A percentile compares a stretch with the other conserved stretches of the same genome.
Evolutionary conservation across 1,140 invertebrate species (phyloP).

Genomic region (Stegodyphus dumicola): DNA sequence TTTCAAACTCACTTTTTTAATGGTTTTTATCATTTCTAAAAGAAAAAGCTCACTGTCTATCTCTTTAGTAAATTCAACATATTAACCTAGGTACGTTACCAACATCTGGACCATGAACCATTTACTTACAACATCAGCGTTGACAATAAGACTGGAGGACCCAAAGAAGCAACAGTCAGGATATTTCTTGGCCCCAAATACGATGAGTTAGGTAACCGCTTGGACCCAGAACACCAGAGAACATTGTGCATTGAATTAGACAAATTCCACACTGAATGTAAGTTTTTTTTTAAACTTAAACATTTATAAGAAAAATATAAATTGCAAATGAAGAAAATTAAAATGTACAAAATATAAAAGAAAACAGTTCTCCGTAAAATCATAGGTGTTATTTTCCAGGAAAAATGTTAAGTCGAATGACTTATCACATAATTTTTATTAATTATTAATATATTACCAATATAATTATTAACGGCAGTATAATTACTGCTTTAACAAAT

Average conservation of each 20-base stretch:
- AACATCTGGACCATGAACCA: conserved; percentile 62
- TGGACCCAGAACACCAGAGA: conserved; percentile 55
- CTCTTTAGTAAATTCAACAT: not conserved
- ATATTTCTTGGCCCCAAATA: conserved; percentile 54
- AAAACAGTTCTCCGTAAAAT: no score
- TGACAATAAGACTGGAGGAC: conserved; percentile 72
- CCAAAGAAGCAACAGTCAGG: conserved; percentile 59
- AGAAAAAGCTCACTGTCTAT: not conserved
- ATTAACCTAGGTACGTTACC: conserved; percentile 52
- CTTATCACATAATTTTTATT: no score
- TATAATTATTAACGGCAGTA: no score
- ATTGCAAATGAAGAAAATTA: no score
- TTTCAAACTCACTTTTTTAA: not conserved
- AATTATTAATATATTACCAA: no score
- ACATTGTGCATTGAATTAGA: conserved; percentile 63
- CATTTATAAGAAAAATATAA: no score
- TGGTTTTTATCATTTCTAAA: not conserved
- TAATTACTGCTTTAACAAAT: no score
- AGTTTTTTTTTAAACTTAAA: not conserved
- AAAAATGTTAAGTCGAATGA: no score
- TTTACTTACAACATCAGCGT: conserved; percentile 50
- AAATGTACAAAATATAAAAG: no score
- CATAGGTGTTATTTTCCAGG: no score
- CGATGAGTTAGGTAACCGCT: conserved; percentile 51
- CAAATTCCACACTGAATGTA: conserved; percentile 55